Conservation (phyloP, 2,113 vertebrate species). For the Illadopsis cleaveri region DNA sequence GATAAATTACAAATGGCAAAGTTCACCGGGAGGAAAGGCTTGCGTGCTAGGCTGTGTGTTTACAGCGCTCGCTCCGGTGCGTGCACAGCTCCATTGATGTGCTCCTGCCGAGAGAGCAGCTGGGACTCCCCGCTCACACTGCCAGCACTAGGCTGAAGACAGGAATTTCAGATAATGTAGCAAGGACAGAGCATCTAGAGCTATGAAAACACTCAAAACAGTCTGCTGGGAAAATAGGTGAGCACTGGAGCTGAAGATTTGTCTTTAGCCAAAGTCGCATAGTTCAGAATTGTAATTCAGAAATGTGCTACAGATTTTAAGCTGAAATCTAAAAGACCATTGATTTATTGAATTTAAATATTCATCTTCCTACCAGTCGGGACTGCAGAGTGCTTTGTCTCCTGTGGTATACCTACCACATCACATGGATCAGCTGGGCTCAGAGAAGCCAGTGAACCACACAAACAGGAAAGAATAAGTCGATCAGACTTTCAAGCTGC, state of each 20-base stretch:
- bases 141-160: neutral
- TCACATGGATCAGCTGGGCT: neutral
- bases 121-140: neutral
- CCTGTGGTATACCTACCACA: neutral
- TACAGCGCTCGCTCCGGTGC: neutral
- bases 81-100: neutral
- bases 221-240: neutral
- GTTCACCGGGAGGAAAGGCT: neutral
- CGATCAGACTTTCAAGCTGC: neutral
- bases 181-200: neutral
- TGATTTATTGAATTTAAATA: neutral
- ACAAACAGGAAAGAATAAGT: neutral
- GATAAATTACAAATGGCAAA: constrained; percentile 1
- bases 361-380: neutral
- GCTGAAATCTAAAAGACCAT: neutral
- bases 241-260: neutral
- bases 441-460: neutral
- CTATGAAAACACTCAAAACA: neutral
- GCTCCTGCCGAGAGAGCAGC: neutral
- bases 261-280: neutral
- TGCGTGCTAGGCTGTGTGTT: neutral
- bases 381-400: neutral
- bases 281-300: neutral
- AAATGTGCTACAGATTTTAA: neutral
- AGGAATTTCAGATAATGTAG: neutral